These are phyloP conservation scores for Troilus luridus DNA, from an alignment of 2,888 invertebrate species.

Conservation along the genomic window DNA sequence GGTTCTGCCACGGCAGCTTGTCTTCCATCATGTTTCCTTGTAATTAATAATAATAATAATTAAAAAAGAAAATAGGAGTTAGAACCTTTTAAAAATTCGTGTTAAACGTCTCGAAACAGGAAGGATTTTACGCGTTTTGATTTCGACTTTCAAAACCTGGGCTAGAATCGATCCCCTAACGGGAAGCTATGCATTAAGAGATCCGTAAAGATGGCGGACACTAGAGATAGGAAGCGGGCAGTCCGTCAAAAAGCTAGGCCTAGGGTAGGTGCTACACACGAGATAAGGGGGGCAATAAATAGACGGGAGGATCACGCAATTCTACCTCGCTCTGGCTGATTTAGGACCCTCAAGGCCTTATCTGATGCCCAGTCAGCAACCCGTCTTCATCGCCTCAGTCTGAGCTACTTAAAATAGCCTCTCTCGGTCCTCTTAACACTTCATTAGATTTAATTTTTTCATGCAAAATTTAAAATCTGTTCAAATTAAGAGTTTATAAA, in stretches of 20 bases:
- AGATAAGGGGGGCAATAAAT: constrained; percentile 55
- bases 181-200: constrained; percentile 36
- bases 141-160: neutral
- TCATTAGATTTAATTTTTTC: neutral
- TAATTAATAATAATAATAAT: neutral
- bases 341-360: constrained; percentile 22
- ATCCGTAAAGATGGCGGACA: constrained; percentile 35
- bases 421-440: neutral
- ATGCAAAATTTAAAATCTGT: neutral
- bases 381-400: constrained; percentile 54
- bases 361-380: constrained; percentile 55
- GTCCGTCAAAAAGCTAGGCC: constrained; percentile 48
- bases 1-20: neutral
- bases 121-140: neutral
- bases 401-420: constrained; percentile 43
- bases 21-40: neutral
- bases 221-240: constrained; percentile 42
- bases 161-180: neutral
- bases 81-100: neutral
- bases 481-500: neutral
- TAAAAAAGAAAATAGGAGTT: neutral
- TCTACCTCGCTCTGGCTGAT: constrained; percentile 18
- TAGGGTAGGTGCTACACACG: neutral
- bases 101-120: neutral
- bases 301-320: constrained; percentile 53